Conservation (phyloP, 2,797 vertebrate genomes). For the Scomberomorus guttatus region DNA sequence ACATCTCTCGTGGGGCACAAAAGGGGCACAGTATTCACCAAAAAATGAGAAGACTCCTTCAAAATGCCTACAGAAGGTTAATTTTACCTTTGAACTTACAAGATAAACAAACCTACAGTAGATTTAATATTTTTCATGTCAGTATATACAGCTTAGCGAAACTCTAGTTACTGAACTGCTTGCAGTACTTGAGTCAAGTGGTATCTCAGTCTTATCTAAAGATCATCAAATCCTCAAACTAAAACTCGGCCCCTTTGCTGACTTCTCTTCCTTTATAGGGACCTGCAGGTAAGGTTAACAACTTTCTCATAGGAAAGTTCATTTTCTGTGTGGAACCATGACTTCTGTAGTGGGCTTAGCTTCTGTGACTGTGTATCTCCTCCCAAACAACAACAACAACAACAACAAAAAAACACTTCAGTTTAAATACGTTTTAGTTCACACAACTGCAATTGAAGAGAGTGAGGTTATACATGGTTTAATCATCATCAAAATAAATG, state of each 20-base stretch:
- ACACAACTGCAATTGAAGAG: neutral
- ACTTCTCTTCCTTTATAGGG: neutral
- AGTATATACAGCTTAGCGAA: constrained; percentile 31
- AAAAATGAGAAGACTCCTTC: constrained; percentile 28
- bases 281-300: constrained; percentile 25
- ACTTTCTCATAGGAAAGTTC: constrained; percentile 18
- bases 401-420: neutral
- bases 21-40: constrained; percentile 19
- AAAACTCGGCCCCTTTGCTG: constrained; percentile 3
- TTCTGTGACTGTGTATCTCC: constrained; percentile 9
- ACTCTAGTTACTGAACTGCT: constrained; percentile 18
- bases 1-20: constrained; percentile 53
- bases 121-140: constrained; percentile 4
- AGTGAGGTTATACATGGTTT: constrained; percentile 2
- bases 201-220: constrained; percentile 15
- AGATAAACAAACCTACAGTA: constrained; percentile 37
- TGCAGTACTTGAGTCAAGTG: constrained; percentile 23
- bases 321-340: neutral
- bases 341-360: constrained; percentile 12
- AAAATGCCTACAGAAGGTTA: constrained; percentile 26
- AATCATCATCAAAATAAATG: constrained; percentile 10
- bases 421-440: constrained; percentile 4
- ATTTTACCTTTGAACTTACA: constrained; percentile 26
- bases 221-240: constrained; percentile 36
- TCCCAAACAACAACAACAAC: neutral